Evolutionary conservation across 2,888 invertebrate species (phyloP), one percentile per base, ranked within the genome.

Genomic region (Brassicogethes aeneus): DNA sequence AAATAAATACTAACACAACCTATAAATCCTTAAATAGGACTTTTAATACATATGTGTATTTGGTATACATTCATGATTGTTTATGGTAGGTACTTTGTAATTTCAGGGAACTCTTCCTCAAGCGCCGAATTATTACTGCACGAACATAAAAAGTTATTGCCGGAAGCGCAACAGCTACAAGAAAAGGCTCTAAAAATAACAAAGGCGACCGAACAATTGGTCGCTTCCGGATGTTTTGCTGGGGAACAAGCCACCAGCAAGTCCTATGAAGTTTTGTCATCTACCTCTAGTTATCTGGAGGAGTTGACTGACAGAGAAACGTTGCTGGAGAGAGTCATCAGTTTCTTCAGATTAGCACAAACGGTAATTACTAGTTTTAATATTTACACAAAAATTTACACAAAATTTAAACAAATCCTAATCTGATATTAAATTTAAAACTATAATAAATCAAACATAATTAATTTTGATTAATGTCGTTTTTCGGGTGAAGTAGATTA

Each of bases 141-240:
- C 57, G 80, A 83, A 55, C 77, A 86, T 57, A 73, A 72, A 42
- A 80, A 80, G 58, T 71, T 82, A 54, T 76, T 85, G 52, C 72
- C 75, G 15, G 82, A 84, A 66, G 84, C 85, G 15, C 74, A 80
- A 70, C 76, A 80, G 44, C 69, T 85, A 43, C 82, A 87, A 61
- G 87, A 88, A 61, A 75, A 77, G 52, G 81, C 84, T 3, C 66
- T 88, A 37, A 83, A 81, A 64, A 80, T 87, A 53, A 80, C 86
- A 15, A 79, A 82, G 56, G 82, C 83, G 30, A 86, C 85, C 12
- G 87, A 88, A 64, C 80, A 82, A 57, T 71, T 88, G 42, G 76
- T 81, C 34, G 73, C 78, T 15, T 74, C 80, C 2, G 83, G 82
- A 17, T 80, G 81, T 56, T 80, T 82, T 54, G 82, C 80, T 15